Evolutionary conservation across 2,113 vertebrate species (phyloP).

Genomic region (Lota lota): DNA sequence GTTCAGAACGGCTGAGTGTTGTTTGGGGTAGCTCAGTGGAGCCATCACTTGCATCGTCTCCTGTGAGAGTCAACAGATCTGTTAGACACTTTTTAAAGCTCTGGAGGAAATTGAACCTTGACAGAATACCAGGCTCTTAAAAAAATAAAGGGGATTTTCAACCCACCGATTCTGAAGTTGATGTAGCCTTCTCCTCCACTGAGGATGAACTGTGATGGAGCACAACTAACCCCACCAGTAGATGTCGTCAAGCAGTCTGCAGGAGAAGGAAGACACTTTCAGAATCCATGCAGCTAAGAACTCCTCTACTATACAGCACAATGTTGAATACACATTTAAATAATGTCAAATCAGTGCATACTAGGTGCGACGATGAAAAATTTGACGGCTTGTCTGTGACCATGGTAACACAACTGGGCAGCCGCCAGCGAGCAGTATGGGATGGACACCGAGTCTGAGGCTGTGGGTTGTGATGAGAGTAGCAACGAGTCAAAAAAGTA

Average conservation of each 20-base stretch:
- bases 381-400: slow-evolving; percentile 74
- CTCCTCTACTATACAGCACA: background rate
- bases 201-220: slow-evolving; percentile 73
- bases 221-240: slow-evolving; percentile 45
- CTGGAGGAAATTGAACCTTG: background rate
- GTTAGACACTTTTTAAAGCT: background rate
- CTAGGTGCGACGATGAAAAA: slow-evolving; percentile 74
- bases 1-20: slow-evolving; percentile 68
- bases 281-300: too few species aligned
- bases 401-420: slow-evolving; percentile 76
- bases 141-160: background rate
- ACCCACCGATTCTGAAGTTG: slow-evolving; percentile 79
- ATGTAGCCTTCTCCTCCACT: slow-evolving; percentile 84
- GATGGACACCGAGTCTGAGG: slow-evolving; percentile 71
- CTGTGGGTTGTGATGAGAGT: slow-evolving; percentile 37
- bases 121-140: background rate
- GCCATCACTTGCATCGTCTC: slow-evolving; percentile 70
- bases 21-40: slow-evolving; percentile 50
- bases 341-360: slow-evolving; percentile 26
- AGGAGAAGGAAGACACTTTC: background rate
- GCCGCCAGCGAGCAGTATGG: slow-evolving; percentile 68
- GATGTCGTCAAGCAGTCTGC: slow-evolving; percentile 70
- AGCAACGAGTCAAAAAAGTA: background rate
- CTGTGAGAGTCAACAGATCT: slow-evolving; percentile 40
- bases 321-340: background rate